Conservation (phyloP, 30 jellyfish, hydroid and myxozoan genomes). For the Morbakka virulenta region DNA sequence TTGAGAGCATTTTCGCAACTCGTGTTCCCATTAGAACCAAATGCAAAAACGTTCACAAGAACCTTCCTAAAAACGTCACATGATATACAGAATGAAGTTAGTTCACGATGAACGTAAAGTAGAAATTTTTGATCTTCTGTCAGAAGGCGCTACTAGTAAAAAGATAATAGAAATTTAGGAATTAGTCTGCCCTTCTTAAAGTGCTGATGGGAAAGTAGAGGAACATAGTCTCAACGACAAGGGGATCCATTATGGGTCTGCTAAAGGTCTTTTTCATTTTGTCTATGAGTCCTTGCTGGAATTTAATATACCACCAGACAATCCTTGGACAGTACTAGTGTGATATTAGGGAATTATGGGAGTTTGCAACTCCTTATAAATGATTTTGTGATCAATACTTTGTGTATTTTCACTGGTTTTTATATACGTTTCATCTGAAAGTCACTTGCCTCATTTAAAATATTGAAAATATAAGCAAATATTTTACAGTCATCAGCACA, state of each 20-base stretch:
- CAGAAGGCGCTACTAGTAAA: constrained; percentile 20
- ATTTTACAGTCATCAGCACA: neutral
- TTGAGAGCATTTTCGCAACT: neutral
- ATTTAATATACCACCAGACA: neutral
- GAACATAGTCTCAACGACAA: neutral
- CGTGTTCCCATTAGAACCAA: constrained; percentile 20
- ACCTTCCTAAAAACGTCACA: constrained; percentile 2
- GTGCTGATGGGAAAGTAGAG: neutral
- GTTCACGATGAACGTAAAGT: constrained; percentile 9
- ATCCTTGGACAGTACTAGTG: neutral
- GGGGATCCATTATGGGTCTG: neutral
- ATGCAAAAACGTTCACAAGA: neutral
- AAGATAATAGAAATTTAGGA: neutral
- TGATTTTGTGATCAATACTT: neutral
- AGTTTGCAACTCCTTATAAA: no score
- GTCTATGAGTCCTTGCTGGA: neutral
- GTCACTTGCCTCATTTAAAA: neutral
- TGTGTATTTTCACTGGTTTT: neutral
- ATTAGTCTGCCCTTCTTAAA: neutral
- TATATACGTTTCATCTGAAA: neutral
- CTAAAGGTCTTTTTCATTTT: neutral
- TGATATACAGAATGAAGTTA: neutral
- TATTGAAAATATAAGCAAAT: neutral
- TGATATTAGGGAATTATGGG: no score
- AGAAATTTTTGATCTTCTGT: neutral